Evolutionary conservation across 2,888 invertebrate species (phyloP), one percentile per base, ranked within the genome.

Genomic region (Nemurella pictetii): DNA sequence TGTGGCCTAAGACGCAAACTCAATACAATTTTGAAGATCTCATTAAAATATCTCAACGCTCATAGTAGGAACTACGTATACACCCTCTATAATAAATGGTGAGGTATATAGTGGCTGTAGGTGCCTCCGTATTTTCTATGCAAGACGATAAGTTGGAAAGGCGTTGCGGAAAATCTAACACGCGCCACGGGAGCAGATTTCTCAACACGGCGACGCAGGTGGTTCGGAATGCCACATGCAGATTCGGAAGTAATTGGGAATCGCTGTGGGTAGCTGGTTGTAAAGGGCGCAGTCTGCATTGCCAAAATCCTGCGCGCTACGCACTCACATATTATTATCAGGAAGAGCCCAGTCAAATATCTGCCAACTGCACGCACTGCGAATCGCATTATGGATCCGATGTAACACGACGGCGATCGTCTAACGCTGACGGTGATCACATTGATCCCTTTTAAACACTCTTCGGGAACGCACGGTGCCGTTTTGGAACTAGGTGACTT

Each of bases 191-290:
- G 15, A 55, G 55, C 55, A 15, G 55, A 55, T 55, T 55, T 55
- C 55, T 55, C 15, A 55, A 20, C 55, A 55, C 55, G 55, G 20
- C 55, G 35, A 35, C 30, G 80, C 80, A 80, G 80, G 80, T 80
- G 80, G 80, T 36, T 80, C 35, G 35, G 55, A 55, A 80, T 35
- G 80, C 36, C 80, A 35, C 32, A 80, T 80, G 80, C 80, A 80
- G 80, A 80, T 80, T 35, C 25, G 30, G 35, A 80, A 80, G 32
- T 80, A 80, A 80, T 80, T 80, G 80, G 80, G 35, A 55, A 55
- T 20, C 80, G 80, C 32, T 80, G 32, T n/a, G 80, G 80, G 55
- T 55, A 55, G 20, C 55, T 55, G 55, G 20, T 55, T 55, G 20
- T 55, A 55, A 55, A 2, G 80, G 32, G 80, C 32, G 20, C 20